Percentiles rank a stretch among this genome's conserved stretches.
These are phyloP conservation scores for Probosciger aterrimus DNA, from an alignment of 2,113 vertebrate species.

Conservation along the genomic window DNA sequence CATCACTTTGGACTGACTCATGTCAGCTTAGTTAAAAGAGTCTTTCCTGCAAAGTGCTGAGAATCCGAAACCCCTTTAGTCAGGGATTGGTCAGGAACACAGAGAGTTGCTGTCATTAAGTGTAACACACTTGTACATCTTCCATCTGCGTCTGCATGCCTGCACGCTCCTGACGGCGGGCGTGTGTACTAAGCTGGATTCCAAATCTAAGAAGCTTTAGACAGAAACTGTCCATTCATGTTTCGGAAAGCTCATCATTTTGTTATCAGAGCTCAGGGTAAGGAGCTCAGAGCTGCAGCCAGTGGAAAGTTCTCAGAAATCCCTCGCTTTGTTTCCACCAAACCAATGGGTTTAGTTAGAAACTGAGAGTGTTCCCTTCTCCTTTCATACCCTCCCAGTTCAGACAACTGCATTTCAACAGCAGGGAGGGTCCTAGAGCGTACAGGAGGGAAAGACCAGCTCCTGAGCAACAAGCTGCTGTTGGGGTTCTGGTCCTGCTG, in stretches of 20 bases:
- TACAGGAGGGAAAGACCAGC: not conserved
- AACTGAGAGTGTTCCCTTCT: not conserved
- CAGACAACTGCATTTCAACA: not conserved
- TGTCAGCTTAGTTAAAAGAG: constrained; percentile 26
- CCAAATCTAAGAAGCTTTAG: constrained; percentile 43
- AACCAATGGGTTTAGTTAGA: constrained; percentile 14
- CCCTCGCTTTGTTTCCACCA: constrained; percentile 37
- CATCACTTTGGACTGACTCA: not conserved
- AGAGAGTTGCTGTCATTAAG: constrained; percentile 11
- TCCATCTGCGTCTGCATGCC: fast-evolving
- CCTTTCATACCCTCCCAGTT: not conserved
- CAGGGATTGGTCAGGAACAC: not conserved
- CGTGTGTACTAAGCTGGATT: not conserved
- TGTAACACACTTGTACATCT: constrained; percentile 17
- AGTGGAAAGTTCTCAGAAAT: constrained; percentile 19
- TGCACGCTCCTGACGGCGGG: not conserved
- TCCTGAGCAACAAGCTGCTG: not conserved
- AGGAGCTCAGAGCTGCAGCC: constrained; percentile 59
- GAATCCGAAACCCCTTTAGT: constrained; percentile 9
- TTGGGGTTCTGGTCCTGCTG: not conserved
- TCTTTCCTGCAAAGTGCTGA: not conserved
- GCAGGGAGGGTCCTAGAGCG: not conserved
- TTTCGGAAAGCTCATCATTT: constrained; percentile 13
- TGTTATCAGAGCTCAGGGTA: constrained; percentile 49
- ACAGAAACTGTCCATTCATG: constrained; percentile 36